A percentile compares a stretch with the other conserved stretches of the same genome.
Conservation (phyloP, 2,113 vertebrate species). For the Colossoma macropomum region DNA sequence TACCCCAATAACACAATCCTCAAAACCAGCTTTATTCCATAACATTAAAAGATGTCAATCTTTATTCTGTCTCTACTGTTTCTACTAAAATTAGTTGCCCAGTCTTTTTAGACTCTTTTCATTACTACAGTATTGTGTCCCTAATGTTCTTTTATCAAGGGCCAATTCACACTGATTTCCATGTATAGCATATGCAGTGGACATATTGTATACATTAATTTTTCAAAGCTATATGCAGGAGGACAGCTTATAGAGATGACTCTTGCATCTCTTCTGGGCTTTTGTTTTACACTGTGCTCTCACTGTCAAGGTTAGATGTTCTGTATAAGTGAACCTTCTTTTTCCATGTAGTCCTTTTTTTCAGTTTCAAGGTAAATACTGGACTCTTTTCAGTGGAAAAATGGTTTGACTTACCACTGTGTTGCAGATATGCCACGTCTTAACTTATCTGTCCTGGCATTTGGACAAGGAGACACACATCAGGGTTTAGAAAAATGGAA, state of each 20-base stretch:
- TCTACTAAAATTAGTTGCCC: too few species aligned
- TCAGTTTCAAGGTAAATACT: constrained; percentile 34
- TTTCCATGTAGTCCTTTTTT: neutral
- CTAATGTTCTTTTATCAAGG: too few species aligned
- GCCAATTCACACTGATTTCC: neutral
- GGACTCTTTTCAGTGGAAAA: constrained; percentile 17
- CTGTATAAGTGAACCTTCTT: neutral
- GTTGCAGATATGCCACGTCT: constrained; percentile 6
- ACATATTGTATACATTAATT: neutral
- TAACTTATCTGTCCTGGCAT: constrained; percentile 32
- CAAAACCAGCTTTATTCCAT: too few species aligned
- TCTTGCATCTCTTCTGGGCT: neutral
- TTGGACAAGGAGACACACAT: neutral
- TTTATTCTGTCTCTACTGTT: too few species aligned
- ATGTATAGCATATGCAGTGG: neutral
- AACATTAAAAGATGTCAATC: too few species aligned
- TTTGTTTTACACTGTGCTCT: neutral
- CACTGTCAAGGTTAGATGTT: neutral
- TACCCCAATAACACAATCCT: too few species aligned
- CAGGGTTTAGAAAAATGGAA: constrained; percentile 18
- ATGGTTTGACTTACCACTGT: constrained; percentile 27
- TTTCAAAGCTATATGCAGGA: neutral
- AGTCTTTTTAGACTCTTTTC: too few species aligned
- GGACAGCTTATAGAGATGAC: neutral
- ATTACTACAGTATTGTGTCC: too few species aligned